Conservation (phyloP, 2,888 invertebrate species). For the Dicyrtoma fusca region DNA sequence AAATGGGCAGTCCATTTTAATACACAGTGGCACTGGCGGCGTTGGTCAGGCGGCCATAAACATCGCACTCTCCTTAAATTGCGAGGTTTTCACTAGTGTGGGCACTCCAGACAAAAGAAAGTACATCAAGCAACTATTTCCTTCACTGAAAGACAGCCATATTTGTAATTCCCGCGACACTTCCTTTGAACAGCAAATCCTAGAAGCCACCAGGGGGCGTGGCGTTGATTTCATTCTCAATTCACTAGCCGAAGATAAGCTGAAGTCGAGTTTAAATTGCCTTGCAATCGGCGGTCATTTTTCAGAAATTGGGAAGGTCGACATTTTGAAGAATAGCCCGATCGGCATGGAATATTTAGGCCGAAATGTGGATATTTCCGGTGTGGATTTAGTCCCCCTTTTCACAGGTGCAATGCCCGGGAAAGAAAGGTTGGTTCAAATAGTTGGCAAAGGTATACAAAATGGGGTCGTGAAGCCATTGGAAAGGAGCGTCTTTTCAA, state of each 20-base stretch:
- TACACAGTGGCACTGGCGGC: slow-evolving; percentile 93
- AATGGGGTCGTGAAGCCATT: slow-evolving; percentile 73
- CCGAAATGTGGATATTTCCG: slow-evolving; percentile 96
- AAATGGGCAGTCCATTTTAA: slow-evolving; percentile 78
- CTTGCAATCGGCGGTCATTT: slow-evolving; percentile 70
- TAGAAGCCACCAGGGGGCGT: slow-evolving; percentile 75
- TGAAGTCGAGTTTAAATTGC: slow-evolving; percentile 68
- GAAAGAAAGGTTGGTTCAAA: too few species aligned
- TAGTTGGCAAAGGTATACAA: slow-evolving; percentile 67
- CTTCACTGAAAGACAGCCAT: slow-evolving; percentile 66
- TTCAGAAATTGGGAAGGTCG: slow-evolving; percentile 68
- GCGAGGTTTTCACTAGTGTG: slow-evolving; percentile 73
- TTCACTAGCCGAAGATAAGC: too few species aligned
- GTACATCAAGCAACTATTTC: slow-evolving; percentile 85
- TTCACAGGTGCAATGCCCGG: slow-evolving; percentile 76
- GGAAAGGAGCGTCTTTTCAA: slow-evolving; percentile 67
- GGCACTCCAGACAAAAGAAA: slow-evolving; percentile 80
- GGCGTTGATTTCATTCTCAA: slow-evolving; percentile 93
- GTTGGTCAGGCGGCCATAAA: slow-evolving; percentile 96
- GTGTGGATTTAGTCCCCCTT: slow-evolving; percentile 89
- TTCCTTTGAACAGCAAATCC: slow-evolving; percentile 66
- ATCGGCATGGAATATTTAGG: slow-evolving; percentile 86
- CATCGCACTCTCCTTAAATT: slow-evolving; percentile 77
- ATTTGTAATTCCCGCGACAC: slow-evolving; percentile 72
- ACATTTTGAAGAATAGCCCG: slow-evolving; percentile 61